Evolutionary conservation across 2,888 invertebrate genomes (phyloP).

Genomic region (Pandemis corylana): DNA sequence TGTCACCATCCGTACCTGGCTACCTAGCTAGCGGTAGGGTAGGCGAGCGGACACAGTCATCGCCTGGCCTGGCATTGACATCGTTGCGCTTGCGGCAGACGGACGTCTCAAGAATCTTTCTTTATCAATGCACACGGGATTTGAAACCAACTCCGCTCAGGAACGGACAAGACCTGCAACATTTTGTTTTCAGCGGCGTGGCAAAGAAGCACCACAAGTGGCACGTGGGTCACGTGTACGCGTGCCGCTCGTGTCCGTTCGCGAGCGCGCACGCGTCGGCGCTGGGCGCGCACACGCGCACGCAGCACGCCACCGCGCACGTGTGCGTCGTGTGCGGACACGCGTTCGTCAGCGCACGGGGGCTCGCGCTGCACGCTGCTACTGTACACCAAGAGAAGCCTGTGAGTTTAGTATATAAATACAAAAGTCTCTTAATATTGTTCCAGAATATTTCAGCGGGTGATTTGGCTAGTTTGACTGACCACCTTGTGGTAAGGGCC

Average conservation of each 20-base stretch:
- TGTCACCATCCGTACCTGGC: no score
- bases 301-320: constrained; percentile 19
- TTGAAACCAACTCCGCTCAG: no score
- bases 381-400: constrained; percentile 40
- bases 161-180: background rate
- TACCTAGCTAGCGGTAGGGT: no score
- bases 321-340: constrained; percentile 42
- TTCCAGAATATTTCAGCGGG: no score
- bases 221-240: constrained; percentile 51
- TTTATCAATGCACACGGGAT: no score
- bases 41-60: no score
- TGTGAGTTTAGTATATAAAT: constrained; percentile 20
- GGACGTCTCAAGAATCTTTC: no score
- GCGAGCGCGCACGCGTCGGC: constrained; percentile 47
- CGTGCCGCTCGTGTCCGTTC: constrained; percentile 48
- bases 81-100: no score
- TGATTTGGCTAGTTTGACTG: no score
- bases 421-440: no score
- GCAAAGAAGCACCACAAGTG: constrained; percentile 51
- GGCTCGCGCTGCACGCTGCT: constrained; percentile 41
- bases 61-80: no score
- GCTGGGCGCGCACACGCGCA: constrained; percentile 46
- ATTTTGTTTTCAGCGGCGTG: constrained; percentile 43
- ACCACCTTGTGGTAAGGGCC: no score
- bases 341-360: constrained; percentile 29